Evolutionary conservation across 2,797 vertebrate species (phyloP), one percentile per base, ranked within the genome.

Genomic region (Acanthiza pusilla): DNA sequence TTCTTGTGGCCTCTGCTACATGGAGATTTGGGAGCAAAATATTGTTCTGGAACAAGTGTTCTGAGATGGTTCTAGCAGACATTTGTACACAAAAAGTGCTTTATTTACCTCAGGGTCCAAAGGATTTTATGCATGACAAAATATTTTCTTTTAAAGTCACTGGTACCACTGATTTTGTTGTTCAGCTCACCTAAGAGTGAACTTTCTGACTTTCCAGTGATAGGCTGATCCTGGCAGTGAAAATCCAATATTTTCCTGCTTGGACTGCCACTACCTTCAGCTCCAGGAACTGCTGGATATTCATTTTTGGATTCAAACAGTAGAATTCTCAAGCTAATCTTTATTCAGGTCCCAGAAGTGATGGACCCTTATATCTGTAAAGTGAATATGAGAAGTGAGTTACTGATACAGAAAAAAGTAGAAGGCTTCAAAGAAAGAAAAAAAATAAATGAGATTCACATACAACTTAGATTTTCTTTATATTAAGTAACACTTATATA

Each of bases 321-420:
- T 36, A 62, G 27, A 73, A 80, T 54, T 62, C 38, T 79, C 63
- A 79, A 71, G 8, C 45, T 93, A 54, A 68, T 78, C n/a, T 90
- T 88, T 84, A 88, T 66, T 90, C 55, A 72, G 60, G 55, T 70
- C 76, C 62, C 85, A 84, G 63, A 85, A 95, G 36, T 38, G 47
- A 75, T 7, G 86, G 68, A 84, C 12, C 22, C 48, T 82, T 77
- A 61, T 55, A 87, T 17, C 53, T 71, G n/a, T 53, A 87, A 89
- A 92, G 57, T 54, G 86, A 96, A 68, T 80, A 54, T 54, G 40
- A 91, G 63, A 90, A 79, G 32, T 57, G 77, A 94, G 80, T 85
- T 50, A 83, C 48, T 70, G 32, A 85, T n/a, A 74, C 0, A 80
- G 57, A 42, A 83, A 88, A 72, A 91, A 25, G 51, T 23, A 65